Percentiles rank a stretch among this genome's conserved stretches.
These are phyloP conservation scores for Pyrocoelia pectoralis DNA, from an alignment of 2,888 invertebrate genomes.

Conservation along the genomic window DNA sequence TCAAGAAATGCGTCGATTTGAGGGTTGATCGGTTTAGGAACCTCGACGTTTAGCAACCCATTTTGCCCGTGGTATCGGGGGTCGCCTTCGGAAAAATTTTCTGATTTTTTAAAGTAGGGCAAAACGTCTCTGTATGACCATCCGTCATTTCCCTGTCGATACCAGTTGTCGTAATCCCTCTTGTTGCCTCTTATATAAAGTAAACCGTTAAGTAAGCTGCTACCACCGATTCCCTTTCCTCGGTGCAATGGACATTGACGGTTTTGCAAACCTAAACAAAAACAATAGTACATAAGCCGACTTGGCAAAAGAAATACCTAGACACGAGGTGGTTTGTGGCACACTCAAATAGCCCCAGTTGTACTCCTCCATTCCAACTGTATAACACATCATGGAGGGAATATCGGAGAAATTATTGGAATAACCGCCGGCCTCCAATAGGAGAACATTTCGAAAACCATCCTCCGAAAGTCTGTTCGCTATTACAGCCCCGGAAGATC, in stretches of 20 bases:
- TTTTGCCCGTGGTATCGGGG: slow-evolving; percentile 5
- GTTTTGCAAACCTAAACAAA: neutral
- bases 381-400: neutral
- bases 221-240: slow-evolving; percentile 70
- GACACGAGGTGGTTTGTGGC: slow-evolving; percentile 6
- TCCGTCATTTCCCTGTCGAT: slow-evolving; percentile 70
- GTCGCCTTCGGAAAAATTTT: slow-evolving; percentile 17
- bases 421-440: slow-evolving; percentile 82
- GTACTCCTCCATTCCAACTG: neutral
- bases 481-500: slow-evolving; percentile 84
- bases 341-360: slow-evolving; percentile 8
- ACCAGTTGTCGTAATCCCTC: slow-evolving; percentile 85
- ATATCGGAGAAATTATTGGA: slow-evolving; percentile 60
- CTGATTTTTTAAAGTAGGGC: slow-evolving; percentile 19
- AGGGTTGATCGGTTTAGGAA: neutral
- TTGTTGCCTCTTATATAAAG: slow-evolving; percentile 84
- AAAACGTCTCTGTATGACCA: slow-evolving; percentile 40
- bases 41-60: slow-evolving; percentile 18
- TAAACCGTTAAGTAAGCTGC: slow-evolving; percentile 84
- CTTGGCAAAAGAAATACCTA: no score
- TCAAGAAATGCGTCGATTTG: slow-evolving; percentile 60
- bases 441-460: slow-evolving; percentile 79
- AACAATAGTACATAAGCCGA: no score
- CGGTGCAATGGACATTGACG: slow-evolving; percentile 48
- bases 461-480: slow-evolving; percentile 81